Evolutionary conservation across 2,888 invertebrate species (phyloP).

Genomic region (Amiota communis): DNA sequence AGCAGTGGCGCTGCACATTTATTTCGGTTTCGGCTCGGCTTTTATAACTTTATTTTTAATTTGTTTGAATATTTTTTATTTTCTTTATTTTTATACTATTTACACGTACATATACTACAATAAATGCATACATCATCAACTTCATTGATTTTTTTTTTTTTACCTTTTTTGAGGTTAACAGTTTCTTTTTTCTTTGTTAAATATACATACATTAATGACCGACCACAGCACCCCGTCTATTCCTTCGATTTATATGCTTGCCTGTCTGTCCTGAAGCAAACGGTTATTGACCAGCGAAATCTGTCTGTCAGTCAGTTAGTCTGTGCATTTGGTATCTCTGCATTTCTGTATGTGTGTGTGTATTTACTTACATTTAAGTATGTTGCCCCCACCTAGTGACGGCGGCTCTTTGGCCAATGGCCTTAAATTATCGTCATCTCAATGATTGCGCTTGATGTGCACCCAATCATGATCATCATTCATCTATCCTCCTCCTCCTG

Average conservation of each 20-base stretch:
- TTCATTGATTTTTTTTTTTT: conserved; percentile 15
- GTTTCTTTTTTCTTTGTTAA: conserved; percentile 8
- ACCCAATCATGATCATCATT: no score
- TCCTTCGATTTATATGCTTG: no score
- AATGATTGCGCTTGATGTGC: no score
- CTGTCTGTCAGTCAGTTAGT: neutral
- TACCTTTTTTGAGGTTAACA: conserved; percentile 25
- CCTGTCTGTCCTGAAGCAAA: no score
- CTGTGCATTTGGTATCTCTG: neutral
- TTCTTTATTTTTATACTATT: neutral
- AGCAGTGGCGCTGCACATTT: neutral
- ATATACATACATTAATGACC: conserved; percentile 14
- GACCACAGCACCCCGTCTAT: no score
- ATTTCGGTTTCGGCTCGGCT: neutral
- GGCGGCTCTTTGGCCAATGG: neutral
- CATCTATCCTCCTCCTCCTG: no score
- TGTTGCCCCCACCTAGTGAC: neutral
- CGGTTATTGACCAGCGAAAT: neutral
- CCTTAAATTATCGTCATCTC: neutral
- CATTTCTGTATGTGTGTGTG: neutral
- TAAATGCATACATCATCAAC: neutral
- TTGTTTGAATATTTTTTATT: conserved; percentile 11
- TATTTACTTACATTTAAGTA: neutral
- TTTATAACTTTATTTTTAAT: conserved; percentile 1
- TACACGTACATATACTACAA: neutral